These are phyloP conservation scores for Strigops habroptila DNA, from an alignment of 2,113 vertebrate genomes.

Conservation along the genomic window DNA sequence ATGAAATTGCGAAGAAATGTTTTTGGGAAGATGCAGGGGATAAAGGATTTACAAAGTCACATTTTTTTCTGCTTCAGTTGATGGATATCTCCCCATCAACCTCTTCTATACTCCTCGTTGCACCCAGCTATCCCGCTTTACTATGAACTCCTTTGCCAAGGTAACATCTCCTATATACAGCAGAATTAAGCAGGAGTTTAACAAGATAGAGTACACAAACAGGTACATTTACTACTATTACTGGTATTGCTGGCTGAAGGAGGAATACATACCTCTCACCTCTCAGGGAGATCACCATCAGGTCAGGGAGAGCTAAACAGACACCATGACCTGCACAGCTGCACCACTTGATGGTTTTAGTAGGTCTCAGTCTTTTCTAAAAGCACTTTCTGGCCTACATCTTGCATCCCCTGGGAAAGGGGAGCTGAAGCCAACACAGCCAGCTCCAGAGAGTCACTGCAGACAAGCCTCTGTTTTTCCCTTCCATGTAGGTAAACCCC, in stretches of 20 bases:
- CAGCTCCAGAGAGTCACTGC: neutral
- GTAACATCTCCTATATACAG: neutral
- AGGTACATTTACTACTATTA: neutral
- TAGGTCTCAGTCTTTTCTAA: neutral
- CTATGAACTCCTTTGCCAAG: neutral
- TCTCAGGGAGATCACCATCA: neutral
- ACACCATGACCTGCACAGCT: neutral
- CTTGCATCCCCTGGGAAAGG: neutral
- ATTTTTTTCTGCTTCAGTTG: neutral
- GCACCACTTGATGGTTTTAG: neutral
- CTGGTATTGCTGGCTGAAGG: neutral
- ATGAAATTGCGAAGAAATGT: neutral
- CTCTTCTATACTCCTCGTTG: neutral
- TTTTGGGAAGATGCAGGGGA: neutral
- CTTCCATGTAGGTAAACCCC: neutral
- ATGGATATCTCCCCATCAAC: neutral
- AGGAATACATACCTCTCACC: neutral
- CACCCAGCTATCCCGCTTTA: neutral
- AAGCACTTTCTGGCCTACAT: neutral
- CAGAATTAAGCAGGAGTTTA: neutral
- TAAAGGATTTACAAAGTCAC: constrained; percentile 22
- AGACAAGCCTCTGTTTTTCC: fast-evolving
- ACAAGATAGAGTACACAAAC: neutral
- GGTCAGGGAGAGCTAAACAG: neutral
- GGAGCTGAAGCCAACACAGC: neutral